phyloP scores from a whole-genome alignment of 2,888 invertebrate genomes.

The Aphelenchoides bicaudatus region DNA sequence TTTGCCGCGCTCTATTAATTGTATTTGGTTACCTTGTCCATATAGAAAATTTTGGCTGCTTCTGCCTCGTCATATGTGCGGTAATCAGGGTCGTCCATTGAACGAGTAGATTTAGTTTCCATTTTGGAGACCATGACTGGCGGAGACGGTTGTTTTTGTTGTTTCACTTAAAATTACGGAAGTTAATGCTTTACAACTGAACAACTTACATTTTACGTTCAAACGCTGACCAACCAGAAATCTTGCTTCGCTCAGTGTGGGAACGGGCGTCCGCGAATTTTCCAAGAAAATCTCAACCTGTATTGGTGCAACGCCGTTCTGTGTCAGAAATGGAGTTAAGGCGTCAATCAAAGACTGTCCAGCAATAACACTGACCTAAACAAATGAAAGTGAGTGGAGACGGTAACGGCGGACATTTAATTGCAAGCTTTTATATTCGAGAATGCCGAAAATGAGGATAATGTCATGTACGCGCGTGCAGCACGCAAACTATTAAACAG shows the following conservation, averaged over 20 bases:
- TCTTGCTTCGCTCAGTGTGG: constrained; percentile 68
- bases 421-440: not conserved
- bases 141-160: not conserved
- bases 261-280: constrained; percentile 68
- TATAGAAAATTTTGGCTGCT: not conserved
- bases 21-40: constrained; percentile 10
- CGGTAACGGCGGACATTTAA: not conserved
- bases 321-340: constrained; percentile 68
- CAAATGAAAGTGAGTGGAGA: not conserved
- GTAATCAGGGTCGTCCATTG: constrained; percentile 13
- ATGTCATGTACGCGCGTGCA: not conserved
- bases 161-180: constrained; percentile 12
- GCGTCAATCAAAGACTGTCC: constrained; percentile 67
- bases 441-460: not conserved
- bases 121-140: constrained; percentile 1
- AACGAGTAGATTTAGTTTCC: not conserved
- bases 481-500: too few species aligned
- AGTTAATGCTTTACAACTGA: too few species aligned
- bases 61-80: constrained; percentile 1
- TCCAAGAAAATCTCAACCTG: constrained; percentile 70
- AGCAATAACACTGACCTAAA: constrained; percentile 35
- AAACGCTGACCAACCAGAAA: constrained; percentile 71
- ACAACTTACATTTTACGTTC: constrained; percentile 67
- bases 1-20: too few species aligned
- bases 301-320: constrained; percentile 69